Conservation (phyloP, 2,113 vertebrate genomes). For the Oncorhynchus masou region DNA sequence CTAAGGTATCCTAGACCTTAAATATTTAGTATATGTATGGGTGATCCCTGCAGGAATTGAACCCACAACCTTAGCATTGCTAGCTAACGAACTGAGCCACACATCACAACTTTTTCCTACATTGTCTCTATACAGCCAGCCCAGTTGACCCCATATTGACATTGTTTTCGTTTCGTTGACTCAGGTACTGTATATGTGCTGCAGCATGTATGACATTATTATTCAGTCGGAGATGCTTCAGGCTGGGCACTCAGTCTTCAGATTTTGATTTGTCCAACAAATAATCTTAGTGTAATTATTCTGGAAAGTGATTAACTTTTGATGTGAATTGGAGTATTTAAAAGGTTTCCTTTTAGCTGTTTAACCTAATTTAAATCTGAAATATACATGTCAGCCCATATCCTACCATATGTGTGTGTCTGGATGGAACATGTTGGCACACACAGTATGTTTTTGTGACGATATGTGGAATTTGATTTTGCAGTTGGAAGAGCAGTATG, state of each 20-base stretch:
- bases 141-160: too few relatives aligned
- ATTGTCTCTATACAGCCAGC: too few relatives aligned
- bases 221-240: neutral
- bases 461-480: neutral
- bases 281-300: neutral
- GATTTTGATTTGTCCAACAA: neutral
- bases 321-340: neutral
- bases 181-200: neutral
- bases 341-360: too few relatives aligned
- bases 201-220: neutral
- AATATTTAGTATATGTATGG: too few relatives aligned
- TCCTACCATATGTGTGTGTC: neutral
- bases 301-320: neutral
- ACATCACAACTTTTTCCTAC: too few relatives aligned
- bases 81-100: too few relatives aligned
- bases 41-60: too few relatives aligned
- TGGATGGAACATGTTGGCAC: neutral
- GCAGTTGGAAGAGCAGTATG: neutral
- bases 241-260: neutral
- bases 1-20: slow-evolving; percentile 69
- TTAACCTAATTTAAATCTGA: neutral
- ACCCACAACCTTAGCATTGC: too few relatives aligned
- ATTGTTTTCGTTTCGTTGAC: too few relatives aligned
- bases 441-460: neutral
- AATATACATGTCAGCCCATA: neutral